A percentile compares a stretch with the other conserved stretches of the same genome.
phyloP scores from a whole-genome alignment of 2,888 invertebrate species.

The Tillus elongatus region DNA sequence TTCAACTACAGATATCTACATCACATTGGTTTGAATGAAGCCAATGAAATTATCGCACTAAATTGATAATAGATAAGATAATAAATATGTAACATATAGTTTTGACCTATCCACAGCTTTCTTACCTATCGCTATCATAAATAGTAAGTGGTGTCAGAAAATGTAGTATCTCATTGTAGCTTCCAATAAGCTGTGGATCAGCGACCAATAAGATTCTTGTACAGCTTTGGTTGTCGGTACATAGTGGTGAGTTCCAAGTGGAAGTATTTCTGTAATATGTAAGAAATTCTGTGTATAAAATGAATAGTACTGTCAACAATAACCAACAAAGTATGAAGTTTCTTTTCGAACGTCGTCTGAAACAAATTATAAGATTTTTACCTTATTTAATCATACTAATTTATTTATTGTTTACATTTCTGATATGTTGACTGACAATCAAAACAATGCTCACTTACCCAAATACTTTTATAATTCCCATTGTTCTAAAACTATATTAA shows the following conservation, averaged over 20 bases:
- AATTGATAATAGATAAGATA: background rate
- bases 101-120: conserved; percentile 12
- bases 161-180: conserved; percentile 57
- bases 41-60: no score
- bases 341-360: background rate
- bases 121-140: conserved; percentile 84
- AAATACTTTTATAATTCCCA: no score
- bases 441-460: no score
- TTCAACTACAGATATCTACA: no score
- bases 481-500: no score
- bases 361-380: background rate
- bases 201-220: conserved; percentile 51
- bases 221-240: conserved; percentile 32
- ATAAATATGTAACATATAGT: background rate
- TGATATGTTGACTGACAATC: no score
- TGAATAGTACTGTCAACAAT: conserved; percentile 13
- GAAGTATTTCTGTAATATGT: conserved; percentile 31
- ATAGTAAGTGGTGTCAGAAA: conserved; percentile 61
- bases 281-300: conserved; percentile 33
- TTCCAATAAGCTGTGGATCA: conserved; percentile 89
- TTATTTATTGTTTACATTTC: no score
- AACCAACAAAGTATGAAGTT: background rate
- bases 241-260: conserved; percentile 32
- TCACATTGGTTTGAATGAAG: no score
- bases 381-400: no score